A percentile compares a stretch with the other conserved stretches of the same genome.
Conservation (phyloP, 2,797 vertebrate species). For the Ispidina lecontei region DNA sequence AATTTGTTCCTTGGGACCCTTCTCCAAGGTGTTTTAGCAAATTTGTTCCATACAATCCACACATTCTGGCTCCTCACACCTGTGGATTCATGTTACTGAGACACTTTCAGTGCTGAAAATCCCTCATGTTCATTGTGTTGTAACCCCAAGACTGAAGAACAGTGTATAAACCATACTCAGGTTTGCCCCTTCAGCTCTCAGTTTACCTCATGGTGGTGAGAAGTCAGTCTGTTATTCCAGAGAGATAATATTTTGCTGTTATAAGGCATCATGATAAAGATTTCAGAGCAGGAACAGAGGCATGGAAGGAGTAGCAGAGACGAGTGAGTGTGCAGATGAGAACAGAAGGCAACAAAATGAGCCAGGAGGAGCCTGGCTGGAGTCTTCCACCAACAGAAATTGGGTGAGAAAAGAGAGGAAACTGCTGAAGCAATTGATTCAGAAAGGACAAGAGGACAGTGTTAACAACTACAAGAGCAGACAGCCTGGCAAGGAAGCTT, state of each 20-base stretch:
- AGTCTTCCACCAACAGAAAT: neutral
- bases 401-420: conserved; percentile 8
- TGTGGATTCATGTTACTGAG: neutral
- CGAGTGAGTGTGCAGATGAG: neutral
- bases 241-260: neutral
- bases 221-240: neutral
- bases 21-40: neutral
- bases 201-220: neutral
- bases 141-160: neutral
- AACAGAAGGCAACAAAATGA: neutral
- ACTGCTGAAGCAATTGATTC: neutral
- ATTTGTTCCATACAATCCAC: neutral
- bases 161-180: neutral
- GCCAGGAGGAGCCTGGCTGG: conserved; percentile 14
- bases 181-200: neutral
- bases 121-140: neutral
- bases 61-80: neutral
- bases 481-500: neutral
- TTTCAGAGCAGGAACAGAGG: neutral
- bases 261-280: neutral
- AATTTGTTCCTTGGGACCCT: neutral
- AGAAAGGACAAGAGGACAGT: neutral
- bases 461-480: neutral
- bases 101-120: neutral
- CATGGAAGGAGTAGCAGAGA: neutral